Evolutionary conservation across 1,140 invertebrate species (phyloP), one percentile per base, ranked within the genome.

Genomic region (Maniola jurtina): DNA sequence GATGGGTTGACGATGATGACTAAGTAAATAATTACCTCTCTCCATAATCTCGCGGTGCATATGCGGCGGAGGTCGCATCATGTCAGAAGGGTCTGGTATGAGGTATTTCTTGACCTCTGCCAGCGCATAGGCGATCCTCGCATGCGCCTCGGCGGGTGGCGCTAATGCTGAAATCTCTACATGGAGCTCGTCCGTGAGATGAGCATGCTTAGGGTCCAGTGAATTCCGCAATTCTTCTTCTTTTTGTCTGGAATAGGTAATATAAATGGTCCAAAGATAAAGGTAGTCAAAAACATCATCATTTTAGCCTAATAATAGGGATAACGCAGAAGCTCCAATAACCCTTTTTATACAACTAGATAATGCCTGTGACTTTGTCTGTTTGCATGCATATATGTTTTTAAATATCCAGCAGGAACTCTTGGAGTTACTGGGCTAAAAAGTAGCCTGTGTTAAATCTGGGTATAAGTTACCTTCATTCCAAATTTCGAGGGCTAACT

Each of bases 161-260:
- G 97, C 97, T 64, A 96, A 93, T 11, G 97, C 96, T 48, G 96
- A 95, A 64, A 99, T 96, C 86, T 98, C 96, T 0, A 99, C 96
- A 84, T 99, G 98, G 5, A 99, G 92, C 72, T 99, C 97, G 72
- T 98, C 98, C 61, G 94, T 94, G 11, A 99, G 93, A 89, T 99
- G 98, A 8, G 96, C 93, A 84, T 97, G 98, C 84, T 98, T 98
- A 0, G 97, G 96, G 86, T 99, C 98, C 54, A 96, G 91, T 0
- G 96, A 95, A 75, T 94, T 94, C 40, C 97, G 92, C 15, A 97
- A 91, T 82, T 98, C 96, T 80, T 99, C 97, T 89, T 99, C 93
- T 45, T 91, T 90, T 84, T 88, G 78, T 94, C 96, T 98, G 82
- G 16, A 85, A 63, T 61, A 59, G 42, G 57, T 61, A 38, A 10